Base-by-base conservation (phyloP, 1,140 invertebrate species). In the Bombyx mandarina region DNA sequence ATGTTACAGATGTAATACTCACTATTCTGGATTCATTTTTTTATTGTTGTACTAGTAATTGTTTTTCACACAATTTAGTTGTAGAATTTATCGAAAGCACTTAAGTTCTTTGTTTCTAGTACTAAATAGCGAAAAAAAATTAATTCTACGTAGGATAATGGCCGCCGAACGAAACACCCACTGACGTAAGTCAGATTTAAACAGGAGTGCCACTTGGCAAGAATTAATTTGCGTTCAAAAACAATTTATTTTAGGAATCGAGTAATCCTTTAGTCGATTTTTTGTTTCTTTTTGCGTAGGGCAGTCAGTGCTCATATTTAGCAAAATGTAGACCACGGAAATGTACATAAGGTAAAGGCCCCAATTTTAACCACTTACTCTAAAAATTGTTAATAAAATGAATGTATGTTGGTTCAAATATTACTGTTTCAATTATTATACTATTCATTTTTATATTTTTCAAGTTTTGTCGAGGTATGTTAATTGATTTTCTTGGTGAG, bases 11-110 rank as follows among this genome's bases (percentile, higher is more conserved):
- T 57, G 52, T 51, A 55, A 70, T 79, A 87, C 84, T 87, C 71
- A 87, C 84, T 87, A 87, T 83, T 87, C 84, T 75, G 84, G 81
- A 82, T 84, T 87, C 84, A 87, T 87, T 71, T 73, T 87, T 84
- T 77, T 82, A 84, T 74, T 86, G 72, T 79, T 77, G 77, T 62
- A 72, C 65, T 73, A 67, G 71, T 77, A 65, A 8, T 68, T 70
- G 69, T 57, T 70, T 18, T 77, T 72, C 73, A 79, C 73, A 73
- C 73, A 79, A 65, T 61, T 69, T 56, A 58, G 61, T 67, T 60
- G 56, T 68, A 61, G 75, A 18, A 63, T 74, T 66, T 73, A 67
- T 75, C 58, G 61, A 66, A 75, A 79, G 75, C 74, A 75, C 52
- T 73, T 60, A 73, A 72, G 56, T 77, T 75, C 80, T 83, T 85